A percentile compares a stretch with the other conserved stretches of the same genome.
Evolutionary conservation across 2,113 vertebrate species (phyloP).

Genomic region (Ciconia boyciana): DNA sequence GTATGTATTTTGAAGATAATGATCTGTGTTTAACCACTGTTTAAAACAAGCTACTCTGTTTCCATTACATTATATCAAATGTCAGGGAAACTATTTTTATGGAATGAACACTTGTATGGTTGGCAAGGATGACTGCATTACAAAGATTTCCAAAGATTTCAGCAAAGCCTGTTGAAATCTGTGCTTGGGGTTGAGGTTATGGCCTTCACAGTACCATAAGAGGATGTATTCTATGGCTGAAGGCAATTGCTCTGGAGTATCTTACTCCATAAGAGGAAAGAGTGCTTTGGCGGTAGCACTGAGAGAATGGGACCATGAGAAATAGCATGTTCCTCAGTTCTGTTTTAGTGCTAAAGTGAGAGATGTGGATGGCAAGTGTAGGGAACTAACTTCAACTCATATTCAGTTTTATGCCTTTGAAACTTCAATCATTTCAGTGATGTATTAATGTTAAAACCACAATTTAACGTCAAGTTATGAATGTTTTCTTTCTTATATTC

Average conservation of each 20-base stretch:
- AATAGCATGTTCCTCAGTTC: not conserved
- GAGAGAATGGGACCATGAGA: not conserved
- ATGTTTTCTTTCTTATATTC: not conserved
- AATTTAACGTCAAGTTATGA: not conserved
- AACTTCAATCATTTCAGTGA: not conserved
- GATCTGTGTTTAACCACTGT: not conserved
- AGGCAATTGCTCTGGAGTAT: not conserved
- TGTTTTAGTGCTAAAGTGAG: not conserved
- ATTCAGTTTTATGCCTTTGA: not conserved
- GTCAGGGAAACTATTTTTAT: not conserved
- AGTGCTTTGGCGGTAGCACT: not conserved
- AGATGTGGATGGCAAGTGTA: not conserved
- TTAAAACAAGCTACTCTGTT: not conserved
- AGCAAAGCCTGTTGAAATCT: not conserved
- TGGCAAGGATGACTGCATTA: not conserved
- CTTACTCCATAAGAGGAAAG: not conserved
- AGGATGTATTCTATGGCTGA: not conserved
- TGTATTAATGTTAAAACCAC: not conserved
- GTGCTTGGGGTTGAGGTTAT: not conserved
- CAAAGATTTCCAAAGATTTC: not conserved
- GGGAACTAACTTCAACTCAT: not conserved
- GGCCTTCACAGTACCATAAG: not conserved
- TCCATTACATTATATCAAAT: not conserved
- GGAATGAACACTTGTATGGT: not conserved
- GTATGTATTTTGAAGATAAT: not conserved